Conservation (phyloP, 2,113 vertebrate species). For the Ploceus nigricollis region DNA sequence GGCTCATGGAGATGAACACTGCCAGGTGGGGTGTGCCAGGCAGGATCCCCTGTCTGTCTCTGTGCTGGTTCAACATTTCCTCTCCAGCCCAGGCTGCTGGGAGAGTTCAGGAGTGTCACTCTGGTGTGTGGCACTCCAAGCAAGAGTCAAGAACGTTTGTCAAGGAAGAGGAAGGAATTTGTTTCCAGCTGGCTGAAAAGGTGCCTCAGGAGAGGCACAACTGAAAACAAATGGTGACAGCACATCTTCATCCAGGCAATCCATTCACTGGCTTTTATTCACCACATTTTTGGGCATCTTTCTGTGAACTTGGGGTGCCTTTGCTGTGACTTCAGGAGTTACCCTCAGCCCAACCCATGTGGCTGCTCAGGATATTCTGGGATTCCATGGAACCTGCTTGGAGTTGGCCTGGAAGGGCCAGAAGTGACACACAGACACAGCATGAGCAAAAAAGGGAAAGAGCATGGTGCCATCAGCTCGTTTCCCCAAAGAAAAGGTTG, state of each 20-base stretch:
- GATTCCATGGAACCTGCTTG: background rate
- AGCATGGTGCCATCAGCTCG: background rate
- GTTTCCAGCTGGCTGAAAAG: background rate
- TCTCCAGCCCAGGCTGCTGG: background rate
- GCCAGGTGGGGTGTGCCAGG: background rate
- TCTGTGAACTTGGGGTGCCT: background rate
- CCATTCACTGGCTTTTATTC: background rate
- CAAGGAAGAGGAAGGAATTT: background rate
- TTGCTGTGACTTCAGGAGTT: background rate
- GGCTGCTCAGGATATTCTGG: background rate
- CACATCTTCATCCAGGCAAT: background rate
- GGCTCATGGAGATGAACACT: background rate
- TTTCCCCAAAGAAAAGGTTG: background rate
- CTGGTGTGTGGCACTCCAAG: background rate
- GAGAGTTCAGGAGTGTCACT: background rate
- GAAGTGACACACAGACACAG: background rate
- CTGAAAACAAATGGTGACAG: background rate
- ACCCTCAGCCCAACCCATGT: background rate
- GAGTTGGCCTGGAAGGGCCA: background rate
- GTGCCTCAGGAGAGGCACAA: background rate
- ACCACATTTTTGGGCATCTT: background rate
- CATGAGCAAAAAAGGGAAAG: accelerated
- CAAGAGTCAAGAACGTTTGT: background rate
- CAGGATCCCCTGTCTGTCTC: background rate
- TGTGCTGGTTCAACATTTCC: background rate